Base-by-base conservation (phyloP, 2,888 invertebrate genomes). In the Argynnis bischoffii region DNA sequence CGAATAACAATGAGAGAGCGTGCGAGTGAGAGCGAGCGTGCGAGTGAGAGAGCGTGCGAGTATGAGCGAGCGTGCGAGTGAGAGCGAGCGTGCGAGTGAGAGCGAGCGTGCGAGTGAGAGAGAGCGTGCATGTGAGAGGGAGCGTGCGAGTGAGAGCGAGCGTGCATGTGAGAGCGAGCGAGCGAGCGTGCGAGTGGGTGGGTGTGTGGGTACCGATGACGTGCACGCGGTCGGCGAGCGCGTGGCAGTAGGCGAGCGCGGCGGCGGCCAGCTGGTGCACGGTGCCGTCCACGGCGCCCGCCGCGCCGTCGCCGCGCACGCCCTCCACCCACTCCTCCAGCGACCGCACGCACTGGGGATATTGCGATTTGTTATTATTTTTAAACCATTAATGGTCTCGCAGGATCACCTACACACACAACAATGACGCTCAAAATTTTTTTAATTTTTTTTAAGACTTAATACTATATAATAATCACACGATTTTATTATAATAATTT, bases 231-330 rank as follows among this genome's bases (percentile, higher is more conserved):
- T 96, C 95, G 18, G 95, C 94, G 63, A 99, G 91, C 81, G 98
- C 97, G 84, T 98, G 98, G 77, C 98, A 93, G 88, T 99, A 97
- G 81, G 98, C 97, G 76, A 99, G 95, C 55, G 98, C 98, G 81
- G 99, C 98, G 72, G 97, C 98, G 0, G 99, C 98, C 69, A 98
- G 93, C 89, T 99, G 98, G 83, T 99, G 99, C 47, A 99, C 99
- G 0, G 99, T 99, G 69, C 99, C 99, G 93, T 99, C 99, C 83
- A 96, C 97, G 0, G 99, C 98, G 80, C 99, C 95, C 69, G 95
- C 95, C 74, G 96, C 96, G 59, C 94, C 93, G 84, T 97, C 97
- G 31, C 94, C 94, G 72, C 96, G 94, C 46, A 99, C 95, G 69
- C 96, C 97, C 80, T 98, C 98, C 69, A 98, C 95, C 87, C 99